These are phyloP conservation scores for Triplophysa tibetana DNA, from an alignment of 2,113 vertebrate species.

Conservation along the genomic window DNA sequence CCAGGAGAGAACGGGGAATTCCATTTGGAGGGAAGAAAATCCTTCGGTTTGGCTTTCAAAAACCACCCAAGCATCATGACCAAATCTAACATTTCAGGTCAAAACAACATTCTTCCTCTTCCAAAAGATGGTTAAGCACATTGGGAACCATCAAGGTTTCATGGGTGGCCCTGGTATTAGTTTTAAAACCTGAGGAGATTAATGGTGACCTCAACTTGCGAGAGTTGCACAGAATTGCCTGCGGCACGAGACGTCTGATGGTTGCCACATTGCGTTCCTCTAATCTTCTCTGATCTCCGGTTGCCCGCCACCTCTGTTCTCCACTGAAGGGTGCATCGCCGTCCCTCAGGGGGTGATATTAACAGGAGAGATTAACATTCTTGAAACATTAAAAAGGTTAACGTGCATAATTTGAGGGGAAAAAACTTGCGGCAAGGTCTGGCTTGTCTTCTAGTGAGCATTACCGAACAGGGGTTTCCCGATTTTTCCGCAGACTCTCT, in stretches of 20 bases:
- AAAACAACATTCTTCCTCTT: slow-evolving; percentile 5
- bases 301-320: background rate
- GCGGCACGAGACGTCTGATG: background rate
- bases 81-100: slow-evolving; percentile 35
- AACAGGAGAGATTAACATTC: slow-evolving; percentile 11
- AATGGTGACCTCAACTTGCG: slow-evolving; percentile 40
- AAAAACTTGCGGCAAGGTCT: background rate
- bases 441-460: background rate
- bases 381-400: slow-evolving; percentile 10
- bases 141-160: slow-evolving; percentile 50
- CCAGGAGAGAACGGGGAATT: background rate
- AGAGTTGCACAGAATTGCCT: background rate
- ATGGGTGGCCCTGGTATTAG: slow-evolving; percentile 62
- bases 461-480: slow-evolving; percentile 5
- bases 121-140: slow-evolving; percentile 57
- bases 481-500: slow-evolving; percentile 5
- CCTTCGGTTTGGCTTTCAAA: background rate
- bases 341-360: background rate
- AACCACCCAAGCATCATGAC: background rate
- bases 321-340: background rate
- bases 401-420: background rate
- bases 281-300: slow-evolving; percentile 34
- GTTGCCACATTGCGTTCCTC: background rate
- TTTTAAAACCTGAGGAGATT: slow-evolving; percentile 44
- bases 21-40: background rate